A percentile compares a stretch with the other conserved stretches of the same genome.
Evolutionary conservation across 2,888 invertebrate genomes (phyloP).

Genomic region (Spodoptera exigua): DNA sequence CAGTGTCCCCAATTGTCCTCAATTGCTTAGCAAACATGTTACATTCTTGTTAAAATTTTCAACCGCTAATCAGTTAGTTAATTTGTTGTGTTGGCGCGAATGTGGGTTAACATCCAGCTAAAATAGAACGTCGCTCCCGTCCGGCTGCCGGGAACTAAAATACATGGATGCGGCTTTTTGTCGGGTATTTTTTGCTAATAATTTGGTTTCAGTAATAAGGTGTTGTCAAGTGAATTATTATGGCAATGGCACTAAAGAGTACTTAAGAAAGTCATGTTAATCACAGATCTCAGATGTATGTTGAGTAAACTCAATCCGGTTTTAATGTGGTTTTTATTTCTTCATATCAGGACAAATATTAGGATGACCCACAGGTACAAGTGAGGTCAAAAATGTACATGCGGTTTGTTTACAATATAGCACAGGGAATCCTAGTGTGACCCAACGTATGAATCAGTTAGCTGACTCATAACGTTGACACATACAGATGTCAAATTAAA

Average conservation of each 20-base stretch:
- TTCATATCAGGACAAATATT: conserved; percentile 33
- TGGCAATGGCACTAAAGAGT: too few relatives aligned
- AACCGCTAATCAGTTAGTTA: conserved; percentile 71
- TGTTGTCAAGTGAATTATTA: too few relatives aligned
- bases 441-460: conserved; percentile 36
- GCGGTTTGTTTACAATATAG: conserved; percentile 15
- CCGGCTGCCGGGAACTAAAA: conserved; percentile 60
- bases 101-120: conserved; percentile 80
- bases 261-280: too few relatives aligned
- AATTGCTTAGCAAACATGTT: conserved; percentile 39
- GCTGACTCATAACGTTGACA: conserved; percentile 43
- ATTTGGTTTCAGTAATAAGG: too few relatives aligned
- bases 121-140: conserved; percentile 81
- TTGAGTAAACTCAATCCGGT: conserved; percentile 6
- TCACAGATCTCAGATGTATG: neutral
- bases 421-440: conserved; percentile 39
- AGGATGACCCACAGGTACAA: conserved; percentile 13
- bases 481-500: conserved; percentile 29
- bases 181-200: conserved; percentile 16
- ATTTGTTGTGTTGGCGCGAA: conserved; percentile 78
- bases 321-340: conserved; percentile 18
- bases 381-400: conserved; percentile 21
- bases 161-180: conserved; percentile 61
- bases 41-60: conserved; percentile 57
- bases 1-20: conserved; percentile 41